Base-by-base conservation (phyloP, 2,888 invertebrate genomes). In the Steromphala cineraria region DNA sequence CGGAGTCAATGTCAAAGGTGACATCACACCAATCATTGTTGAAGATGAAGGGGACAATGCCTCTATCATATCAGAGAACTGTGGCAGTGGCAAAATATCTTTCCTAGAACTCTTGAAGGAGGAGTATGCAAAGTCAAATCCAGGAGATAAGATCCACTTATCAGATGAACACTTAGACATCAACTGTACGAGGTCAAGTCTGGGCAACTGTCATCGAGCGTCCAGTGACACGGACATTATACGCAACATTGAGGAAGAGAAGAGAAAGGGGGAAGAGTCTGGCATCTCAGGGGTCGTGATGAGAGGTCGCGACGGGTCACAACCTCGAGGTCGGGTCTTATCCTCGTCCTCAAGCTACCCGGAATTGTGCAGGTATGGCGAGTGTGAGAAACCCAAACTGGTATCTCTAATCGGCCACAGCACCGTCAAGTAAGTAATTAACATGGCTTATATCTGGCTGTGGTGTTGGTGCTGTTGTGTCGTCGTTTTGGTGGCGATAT, bases 401-500 rank as follows among this genome's bases (percentile, higher is more conserved):
- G 91, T 92, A 24, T 87, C 91, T 71, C 86, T 88, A 77, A 89
- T 92, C 36, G 89, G 89, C 2, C 89, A 88, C 78, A 88, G 83
- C 74, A 92, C 92, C 67, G 87, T 92, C 67, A 91, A 89, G 92
- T 91, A 84, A 85, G 89, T 83, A 56, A 56, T n/a, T 67, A 21
- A 24, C 17, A 15, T 36, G 28, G 28, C 15, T 24, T 17, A 17
- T 55, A 31, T 21, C 24, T 19, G 24, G 67, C 31, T 40, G 40
- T 67, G 75, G 40, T 75, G 75, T 52, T 46, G 75, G 75, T 75
- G 67, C 36, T 31, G 36, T 28, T 21, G 75, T 75, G 21, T 52
- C 52, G 52, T 75, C 75, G 17, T 46, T 75, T 67, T 36, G n/a
- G 67, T 52, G 75, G 46, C 40, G 28, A 62, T 28, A 17, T 24